Evolutionary conservation across 2,797 vertebrate species (phyloP), one percentile per base, ranked within the genome.

Genomic region (Mus minutoides): DNA sequence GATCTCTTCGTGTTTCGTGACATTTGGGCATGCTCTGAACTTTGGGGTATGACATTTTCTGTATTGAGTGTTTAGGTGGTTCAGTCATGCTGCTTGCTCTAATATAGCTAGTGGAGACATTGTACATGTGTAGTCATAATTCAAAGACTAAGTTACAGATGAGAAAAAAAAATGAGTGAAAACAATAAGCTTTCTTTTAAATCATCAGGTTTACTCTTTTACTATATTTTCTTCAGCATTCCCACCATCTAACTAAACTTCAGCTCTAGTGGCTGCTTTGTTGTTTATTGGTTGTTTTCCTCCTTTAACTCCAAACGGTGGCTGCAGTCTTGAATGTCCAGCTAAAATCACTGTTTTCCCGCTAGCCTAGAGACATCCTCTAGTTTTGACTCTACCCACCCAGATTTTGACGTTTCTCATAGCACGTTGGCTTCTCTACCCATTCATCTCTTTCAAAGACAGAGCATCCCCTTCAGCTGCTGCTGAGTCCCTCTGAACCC

Each of bases 381-480:
- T 83, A 26, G 26, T 21, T 71, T 92, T 75, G 6, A 75, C 69
- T 84, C 80, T 90, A 64, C 90, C 85, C 90, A 94, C 88, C 88
- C 96, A 93, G 69, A 37, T 90, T 97, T 97, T 96, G 90, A 97
- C 86, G 90, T 96, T 96, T 84, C 93, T 97, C 92, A 93, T 64
- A 97, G 93, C 88, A 89, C 31, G 34, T 69, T 94, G 96, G 90
- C 64, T 96, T 94, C 82, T 67, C 43, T 87, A 67, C 40, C 93
- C 71, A 96, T 92, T 96, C 83, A 92, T 94, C 62, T 85, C 95
- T 91, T 69, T 88, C 29, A 49, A 83, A 83, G 80, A 92, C 94
- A 80, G 64, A n/a, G n/a, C 62, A 56, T 90, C 94, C 92, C 69
- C 86, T 87, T 92, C 69, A 89, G 85, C 78, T 52, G 64, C 88